These are phyloP conservation scores for Pitta sordida DNA, from an alignment of 2,113 vertebrate species.

Conservation along the genomic window DNA sequence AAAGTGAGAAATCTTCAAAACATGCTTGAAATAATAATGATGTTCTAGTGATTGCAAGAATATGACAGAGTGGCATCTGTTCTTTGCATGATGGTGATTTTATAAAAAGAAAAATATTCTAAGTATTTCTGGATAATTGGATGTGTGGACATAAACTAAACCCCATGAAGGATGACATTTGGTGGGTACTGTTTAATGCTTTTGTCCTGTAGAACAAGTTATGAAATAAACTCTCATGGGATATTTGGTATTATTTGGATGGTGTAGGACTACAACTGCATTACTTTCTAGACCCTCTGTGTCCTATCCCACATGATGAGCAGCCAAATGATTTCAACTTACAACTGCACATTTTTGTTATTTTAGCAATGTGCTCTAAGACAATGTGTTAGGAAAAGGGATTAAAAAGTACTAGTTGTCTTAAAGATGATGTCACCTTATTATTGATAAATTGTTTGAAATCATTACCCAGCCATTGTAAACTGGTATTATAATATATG, in stretches of 20 bases:
- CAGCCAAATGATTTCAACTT: not conserved
- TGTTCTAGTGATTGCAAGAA: not conserved
- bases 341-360: not conserved
- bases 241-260: not conserved
- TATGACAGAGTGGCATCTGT: not conserved
- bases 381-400: not conserved
- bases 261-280: not conserved
- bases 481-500: not conserved
- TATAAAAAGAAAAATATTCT: not conserved
- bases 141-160: not conserved
- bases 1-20: not conserved
- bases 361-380: not conserved
- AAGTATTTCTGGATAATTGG: not conserved
- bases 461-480: not conserved
- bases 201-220: not conserved
- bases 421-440: not conserved
- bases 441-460: not conserved
- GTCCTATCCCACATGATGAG: not conserved
- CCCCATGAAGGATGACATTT: not conserved
- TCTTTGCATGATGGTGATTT: not conserved
- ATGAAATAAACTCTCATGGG: not conserved
- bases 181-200: not conserved
- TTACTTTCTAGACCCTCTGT: not conserved
- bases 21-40: not conserved
- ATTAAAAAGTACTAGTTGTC: not conserved